Percentiles rank a stretch among this genome's conserved stretches.
These are phyloP conservation scores for Podarcis raffonei DNA, from an alignment of 2,113 vertebrate species.

Conservation along the genomic window DNA sequence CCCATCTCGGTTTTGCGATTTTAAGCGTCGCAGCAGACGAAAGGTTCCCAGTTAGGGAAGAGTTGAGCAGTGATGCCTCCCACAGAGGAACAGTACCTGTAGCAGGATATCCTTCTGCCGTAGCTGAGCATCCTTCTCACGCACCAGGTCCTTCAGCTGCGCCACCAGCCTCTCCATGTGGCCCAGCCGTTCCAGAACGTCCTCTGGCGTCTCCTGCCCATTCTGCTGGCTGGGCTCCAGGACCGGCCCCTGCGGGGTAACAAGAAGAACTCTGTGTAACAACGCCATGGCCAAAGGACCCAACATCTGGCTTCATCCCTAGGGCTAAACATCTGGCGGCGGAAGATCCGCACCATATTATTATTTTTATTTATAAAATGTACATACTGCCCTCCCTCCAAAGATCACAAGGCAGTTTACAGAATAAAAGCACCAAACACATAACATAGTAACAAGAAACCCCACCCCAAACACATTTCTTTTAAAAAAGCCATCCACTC, in stretches of 20 bases:
- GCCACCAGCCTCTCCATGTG: slow-evolving; percentile 87
- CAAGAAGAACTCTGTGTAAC: not conserved
- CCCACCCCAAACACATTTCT: too few species aligned
- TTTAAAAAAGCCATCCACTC: too few species aligned
- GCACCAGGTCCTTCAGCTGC: slow-evolving; percentile 88
- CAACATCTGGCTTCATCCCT: not conserved
- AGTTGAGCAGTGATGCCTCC: not conserved
- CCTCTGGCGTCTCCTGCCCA: slow-evolving; percentile 72
- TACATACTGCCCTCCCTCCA: too few species aligned
- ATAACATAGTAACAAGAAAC: too few species aligned
- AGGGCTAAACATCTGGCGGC: not conserved
- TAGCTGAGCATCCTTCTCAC: slow-evolving; percentile 86
- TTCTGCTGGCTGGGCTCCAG: slow-evolving; percentile 64
- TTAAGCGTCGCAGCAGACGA: too few species aligned
- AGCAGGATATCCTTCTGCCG: slow-evolving; percentile 75
- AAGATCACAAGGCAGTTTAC: too few species aligned
- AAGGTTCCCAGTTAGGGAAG: too few species aligned
- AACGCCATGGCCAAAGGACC: not conserved
- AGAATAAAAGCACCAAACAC: too few species aligned
- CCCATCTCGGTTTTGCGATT: too few species aligned
- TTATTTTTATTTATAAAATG: too few species aligned
- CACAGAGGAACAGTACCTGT: slow-evolving; percentile 75
- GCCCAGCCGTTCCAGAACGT: slow-evolving; percentile 82
- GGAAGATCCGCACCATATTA: too few species aligned
- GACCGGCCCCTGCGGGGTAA: slow-evolving; percentile 60